Evolutionary conservation across 2,888 invertebrate genomes (phyloP).

Genomic region (Escarpia spicata): DNA sequence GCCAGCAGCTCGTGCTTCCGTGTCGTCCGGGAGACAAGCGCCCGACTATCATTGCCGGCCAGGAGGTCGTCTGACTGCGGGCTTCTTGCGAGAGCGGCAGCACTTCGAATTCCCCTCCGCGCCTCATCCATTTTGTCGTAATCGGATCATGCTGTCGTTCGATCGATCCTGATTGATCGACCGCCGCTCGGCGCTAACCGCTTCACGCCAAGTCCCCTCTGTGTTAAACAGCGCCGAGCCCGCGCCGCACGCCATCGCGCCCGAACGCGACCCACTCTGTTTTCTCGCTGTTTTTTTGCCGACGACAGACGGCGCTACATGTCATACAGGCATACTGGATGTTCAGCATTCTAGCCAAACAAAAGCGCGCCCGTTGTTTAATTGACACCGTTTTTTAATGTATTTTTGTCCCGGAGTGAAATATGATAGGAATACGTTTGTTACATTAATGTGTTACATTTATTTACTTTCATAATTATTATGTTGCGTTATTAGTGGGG

Average conservation of each 20-base stretch:
- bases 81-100: background rate
- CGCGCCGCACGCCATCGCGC: background rate
- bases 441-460: too few relatives aligned
- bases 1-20: background rate
- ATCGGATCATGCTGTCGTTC: background rate
- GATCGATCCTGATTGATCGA: constrained; percentile 13
- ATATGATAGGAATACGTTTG: background rate
- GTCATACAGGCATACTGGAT: background rate
- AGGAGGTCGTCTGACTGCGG: background rate
- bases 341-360: background rate
- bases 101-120: background rate
- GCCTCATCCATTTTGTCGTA: background rate
- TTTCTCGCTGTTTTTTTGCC: background rate
- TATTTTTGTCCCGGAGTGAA: background rate
- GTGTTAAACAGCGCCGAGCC: constrained; percentile 6
- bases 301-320: background rate
- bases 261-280: background rate
- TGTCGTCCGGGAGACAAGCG: background rate
- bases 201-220: background rate
- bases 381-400: background rate
- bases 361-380: background rate
- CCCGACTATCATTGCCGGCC: background rate
- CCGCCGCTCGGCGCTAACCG: background rate
- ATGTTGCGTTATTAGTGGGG: too few relatives aligned
- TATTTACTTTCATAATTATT: too few relatives aligned